Evolutionary conservation across 2,113 vertebrate genomes (phyloP).

Genomic region (Solenodon paradoxus): DNA sequence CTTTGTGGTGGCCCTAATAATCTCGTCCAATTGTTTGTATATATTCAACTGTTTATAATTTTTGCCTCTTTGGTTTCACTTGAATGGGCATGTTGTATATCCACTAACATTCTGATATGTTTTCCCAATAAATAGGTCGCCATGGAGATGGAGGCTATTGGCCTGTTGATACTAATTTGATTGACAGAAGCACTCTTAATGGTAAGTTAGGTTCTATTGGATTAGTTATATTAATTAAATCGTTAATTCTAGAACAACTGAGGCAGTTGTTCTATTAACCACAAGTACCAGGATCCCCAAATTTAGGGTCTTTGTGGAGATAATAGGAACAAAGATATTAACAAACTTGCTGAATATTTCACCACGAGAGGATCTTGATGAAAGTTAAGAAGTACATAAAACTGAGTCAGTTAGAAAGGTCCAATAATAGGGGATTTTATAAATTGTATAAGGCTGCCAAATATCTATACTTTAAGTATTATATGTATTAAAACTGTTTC

Average conservation of each 20-base stretch:
- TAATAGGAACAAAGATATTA: background rate
- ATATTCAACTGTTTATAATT: background rate
- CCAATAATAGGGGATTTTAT: background rate
- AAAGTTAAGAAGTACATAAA: background rate
- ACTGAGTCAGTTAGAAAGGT: background rate
- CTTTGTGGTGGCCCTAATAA: background rate
- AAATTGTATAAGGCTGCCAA: background rate
- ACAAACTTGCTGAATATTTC: background rate
- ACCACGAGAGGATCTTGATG: background rate
- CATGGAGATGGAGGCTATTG: conserved; percentile 93
- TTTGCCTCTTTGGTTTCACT: background rate
- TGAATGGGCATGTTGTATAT: background rate
- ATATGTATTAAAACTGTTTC: background rate
- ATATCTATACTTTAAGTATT: background rate
- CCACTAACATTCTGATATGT: background rate
- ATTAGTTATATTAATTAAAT: background rate
- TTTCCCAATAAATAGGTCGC: conserved; percentile 85
- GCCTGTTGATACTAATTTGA: conserved; percentile 92
- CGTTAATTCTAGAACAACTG: conserved; percentile 19
- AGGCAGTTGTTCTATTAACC: conserved; percentile 9
- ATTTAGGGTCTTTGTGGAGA: background rate
- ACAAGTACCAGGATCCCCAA: background rate
- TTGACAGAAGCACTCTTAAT: conserved; percentile 94
- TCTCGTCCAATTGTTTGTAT: background rate
- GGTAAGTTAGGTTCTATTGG: conserved; percentile 81